Percentiles rank a stretch among this genome's conserved stretches.
Conservation (phyloP, 2,888 invertebrate genomes). For the Sinotaia quadrata region DNA sequence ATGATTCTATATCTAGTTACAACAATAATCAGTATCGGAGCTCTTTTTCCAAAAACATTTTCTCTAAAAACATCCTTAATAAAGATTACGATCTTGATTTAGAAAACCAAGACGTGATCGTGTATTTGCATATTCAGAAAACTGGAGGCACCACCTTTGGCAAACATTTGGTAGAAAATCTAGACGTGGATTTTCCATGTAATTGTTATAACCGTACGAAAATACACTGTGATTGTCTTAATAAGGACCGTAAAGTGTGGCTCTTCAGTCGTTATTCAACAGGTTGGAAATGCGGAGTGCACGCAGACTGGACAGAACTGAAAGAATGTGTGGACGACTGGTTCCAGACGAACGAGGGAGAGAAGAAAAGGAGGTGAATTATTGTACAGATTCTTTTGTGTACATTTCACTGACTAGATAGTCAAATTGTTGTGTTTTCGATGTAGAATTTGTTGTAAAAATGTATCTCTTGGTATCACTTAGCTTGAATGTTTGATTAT, state of each 20-base stretch:
- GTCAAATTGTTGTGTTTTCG: too few species aligned
- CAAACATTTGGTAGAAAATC: conserved; percentile 93
- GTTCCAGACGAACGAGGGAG: conserved; percentile 26
- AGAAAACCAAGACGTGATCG: conserved; percentile 94
- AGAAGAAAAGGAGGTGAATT: conserved; percentile 30
- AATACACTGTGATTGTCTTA: conserved; percentile 74
- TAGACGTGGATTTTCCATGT: conserved; percentile 93
- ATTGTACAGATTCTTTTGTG: too few species aligned
- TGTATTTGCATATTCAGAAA: conserved; percentile 98
- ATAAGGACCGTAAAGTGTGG: conserved; percentile 77
- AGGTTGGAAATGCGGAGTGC: conserved; percentile 85
- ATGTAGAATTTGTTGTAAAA: too few species aligned
- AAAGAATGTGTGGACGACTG: conserved; percentile 75
- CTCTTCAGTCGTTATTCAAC: conserved; percentile 79
- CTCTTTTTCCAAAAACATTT: conserved; percentile 10
- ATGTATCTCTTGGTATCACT: too few species aligned
- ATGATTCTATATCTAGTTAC: background rate
- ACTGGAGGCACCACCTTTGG: conserved; percentile 98
- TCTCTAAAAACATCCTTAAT: conserved; percentile 2
- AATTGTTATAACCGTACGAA: conserved; percentile 89
- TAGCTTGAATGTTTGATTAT: too few species aligned
- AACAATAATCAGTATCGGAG: conserved; percentile 15
- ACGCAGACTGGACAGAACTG: conserved; percentile 98
- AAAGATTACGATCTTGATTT: conserved; percentile 57
- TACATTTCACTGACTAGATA: too few species aligned